Evolutionary conservation across 1,140 invertebrate genomes (phyloP).

Genomic region (Aphelenchoides besseyi): DNA sequence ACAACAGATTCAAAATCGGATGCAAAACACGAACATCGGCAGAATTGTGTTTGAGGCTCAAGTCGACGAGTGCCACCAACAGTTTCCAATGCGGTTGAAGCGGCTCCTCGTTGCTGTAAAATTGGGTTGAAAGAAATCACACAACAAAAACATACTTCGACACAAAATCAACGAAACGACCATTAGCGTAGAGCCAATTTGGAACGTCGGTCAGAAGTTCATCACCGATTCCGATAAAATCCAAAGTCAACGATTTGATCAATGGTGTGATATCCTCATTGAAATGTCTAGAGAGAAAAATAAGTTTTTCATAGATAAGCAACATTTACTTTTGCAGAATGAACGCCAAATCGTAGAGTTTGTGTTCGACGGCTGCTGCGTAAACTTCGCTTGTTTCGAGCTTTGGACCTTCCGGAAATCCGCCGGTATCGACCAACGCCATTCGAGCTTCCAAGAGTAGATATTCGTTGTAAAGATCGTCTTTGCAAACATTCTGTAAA

Average conservation of each 20-base stretch:
- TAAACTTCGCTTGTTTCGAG: slow-evolving; percentile 34
- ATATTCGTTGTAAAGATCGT: slow-evolving; percentile 36
- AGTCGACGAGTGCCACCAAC: slow-evolving; percentile 42
- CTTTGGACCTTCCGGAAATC: slow-evolving; percentile 28
- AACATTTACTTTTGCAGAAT: slow-evolving; percentile 35
- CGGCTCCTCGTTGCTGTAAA: background rate
- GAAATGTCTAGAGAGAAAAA: slow-evolving; percentile 17
- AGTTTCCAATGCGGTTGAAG: slow-evolving; percentile 32
- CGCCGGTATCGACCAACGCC: slow-evolving; percentile 30
- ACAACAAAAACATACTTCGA: background rate
- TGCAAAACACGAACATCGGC: slow-evolving; percentile 37
- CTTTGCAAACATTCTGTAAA: slow-evolving; percentile 17
- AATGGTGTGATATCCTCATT: background rate
- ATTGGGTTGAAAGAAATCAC: background rate
- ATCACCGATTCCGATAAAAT: slow-evolving; percentile 1
- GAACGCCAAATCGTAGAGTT: slow-evolving; percentile 47
- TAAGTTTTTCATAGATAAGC: too few relatives aligned
- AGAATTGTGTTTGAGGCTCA: slow-evolving; percentile 30
- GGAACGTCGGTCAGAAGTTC: background rate
- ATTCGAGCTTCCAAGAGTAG: slow-evolving; percentile 40
- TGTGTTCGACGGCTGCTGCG: slow-evolving; percentile 38
- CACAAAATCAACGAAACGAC: slow-evolving; percentile 14
- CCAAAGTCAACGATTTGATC: slow-evolving; percentile 5
- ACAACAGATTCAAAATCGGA: slow-evolving; percentile 34
- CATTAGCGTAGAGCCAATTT: slow-evolving; percentile 1